Conservation (phyloP, 2,888 invertebrate genomes). For the Euphydryas editha region DNA sequence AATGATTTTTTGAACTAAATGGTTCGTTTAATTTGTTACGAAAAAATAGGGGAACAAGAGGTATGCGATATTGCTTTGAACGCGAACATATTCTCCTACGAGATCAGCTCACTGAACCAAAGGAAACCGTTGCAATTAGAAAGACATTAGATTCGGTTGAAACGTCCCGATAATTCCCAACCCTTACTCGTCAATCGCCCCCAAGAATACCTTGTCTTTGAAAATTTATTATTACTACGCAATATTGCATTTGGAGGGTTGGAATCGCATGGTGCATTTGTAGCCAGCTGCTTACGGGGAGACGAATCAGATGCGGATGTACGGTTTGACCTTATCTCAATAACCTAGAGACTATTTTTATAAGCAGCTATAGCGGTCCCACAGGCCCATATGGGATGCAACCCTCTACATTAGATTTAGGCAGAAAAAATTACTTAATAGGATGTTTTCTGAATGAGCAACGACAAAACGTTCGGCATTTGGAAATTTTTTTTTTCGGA, state of each 20-base stretch:
- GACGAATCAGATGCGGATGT: slow-evolving; percentile 18
- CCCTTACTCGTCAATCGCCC: slow-evolving; percentile 65
- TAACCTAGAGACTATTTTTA: slow-evolving; percentile 47
- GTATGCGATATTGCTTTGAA: not conserved
- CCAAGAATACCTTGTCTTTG: slow-evolving; percentile 73
- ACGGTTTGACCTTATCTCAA: slow-evolving; percentile 43
- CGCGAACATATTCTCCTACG: slow-evolving; percentile 32
- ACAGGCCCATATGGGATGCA: slow-evolving; percentile 75
- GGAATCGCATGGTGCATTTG: slow-evolving; percentile 69
- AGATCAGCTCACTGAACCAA: slow-evolving; percentile 42
- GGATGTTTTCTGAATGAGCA: slow-evolving; percentile 78
- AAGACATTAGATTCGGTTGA: slow-evolving; percentile 48
- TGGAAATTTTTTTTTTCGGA: slow-evolving; percentile 50
- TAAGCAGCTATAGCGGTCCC: slow-evolving; percentile 54
- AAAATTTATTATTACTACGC: slow-evolving; percentile 79
- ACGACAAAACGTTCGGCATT: slow-evolving; percentile 56
- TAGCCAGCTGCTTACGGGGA: slow-evolving; percentile 66
- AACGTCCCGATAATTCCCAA: slow-evolving; percentile 69
- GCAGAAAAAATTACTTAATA: slow-evolving; percentile 80
- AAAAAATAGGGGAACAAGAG: not conserved
- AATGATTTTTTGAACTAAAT: too few species aligned
- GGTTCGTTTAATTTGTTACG: too few species aligned
- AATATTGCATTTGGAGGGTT: slow-evolving; percentile 74
- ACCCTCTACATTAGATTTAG: slow-evolving; percentile 78
- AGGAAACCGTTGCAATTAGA: slow-evolving; percentile 47